phyloP scores from a whole-genome alignment of 2,113 vertebrate species.

The Fregata magnificens region DNA sequence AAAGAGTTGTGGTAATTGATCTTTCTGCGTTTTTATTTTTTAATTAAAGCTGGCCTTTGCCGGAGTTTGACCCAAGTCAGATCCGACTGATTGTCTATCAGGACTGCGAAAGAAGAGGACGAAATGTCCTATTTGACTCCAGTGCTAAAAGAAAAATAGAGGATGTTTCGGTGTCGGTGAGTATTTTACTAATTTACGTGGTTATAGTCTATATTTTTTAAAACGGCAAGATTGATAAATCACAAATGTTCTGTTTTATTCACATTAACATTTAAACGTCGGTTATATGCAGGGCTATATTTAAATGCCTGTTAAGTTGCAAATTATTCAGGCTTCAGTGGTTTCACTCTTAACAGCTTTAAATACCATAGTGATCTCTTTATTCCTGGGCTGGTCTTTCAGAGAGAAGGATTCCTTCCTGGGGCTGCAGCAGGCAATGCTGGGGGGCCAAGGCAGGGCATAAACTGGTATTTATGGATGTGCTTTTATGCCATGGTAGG shows the following conservation, averaged over 20 bases:
- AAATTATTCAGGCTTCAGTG: not conserved
- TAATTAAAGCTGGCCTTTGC: constrained; percentile 88
- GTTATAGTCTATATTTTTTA: not conserved
- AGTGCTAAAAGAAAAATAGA: constrained; percentile 90
- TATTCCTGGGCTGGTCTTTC: not conserved
- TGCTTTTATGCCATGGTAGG: not conserved
- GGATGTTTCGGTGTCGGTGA: constrained; percentile 87
- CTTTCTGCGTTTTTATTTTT: constrained; percentile 33
- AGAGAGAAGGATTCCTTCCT: not conserved
- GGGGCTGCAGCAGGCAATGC: not conserved
- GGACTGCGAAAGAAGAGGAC: constrained; percentile 94
- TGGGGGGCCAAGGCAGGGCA: not conserved
- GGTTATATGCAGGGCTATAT: not conserved
- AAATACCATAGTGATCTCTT: not conserved
- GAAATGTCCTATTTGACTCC: constrained; percentile 98
- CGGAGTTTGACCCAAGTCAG: constrained; percentile 94
- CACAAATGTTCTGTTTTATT: not conserved
- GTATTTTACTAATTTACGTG: constrained; percentile 44
- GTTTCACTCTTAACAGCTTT: not conserved
- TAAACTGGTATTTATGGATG: not conserved
- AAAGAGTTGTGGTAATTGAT: constrained; percentile 6
- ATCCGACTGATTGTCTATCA: constrained; percentile 97
- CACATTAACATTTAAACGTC: not conserved
- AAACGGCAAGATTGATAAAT: not conserved
- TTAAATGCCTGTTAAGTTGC: constrained; percentile 13